phyloP scores from a whole-genome alignment of 2,113 vertebrate genomes.

The Megaceryle torquata region DNA sequence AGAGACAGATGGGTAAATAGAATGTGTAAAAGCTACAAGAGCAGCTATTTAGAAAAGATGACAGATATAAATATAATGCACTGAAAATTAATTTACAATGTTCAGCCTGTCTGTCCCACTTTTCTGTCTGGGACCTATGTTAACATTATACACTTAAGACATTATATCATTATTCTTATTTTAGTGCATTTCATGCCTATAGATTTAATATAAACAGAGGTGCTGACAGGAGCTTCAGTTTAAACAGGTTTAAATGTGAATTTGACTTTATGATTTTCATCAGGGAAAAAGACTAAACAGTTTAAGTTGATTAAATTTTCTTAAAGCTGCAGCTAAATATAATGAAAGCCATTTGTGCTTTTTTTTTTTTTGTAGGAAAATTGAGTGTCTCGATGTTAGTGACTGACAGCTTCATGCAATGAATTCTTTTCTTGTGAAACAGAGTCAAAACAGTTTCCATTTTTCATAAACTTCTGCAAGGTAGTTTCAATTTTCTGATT shows the following conservation, averaged over 20 bases:
- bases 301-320: constrained; percentile 84
- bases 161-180: constrained; percentile 68
- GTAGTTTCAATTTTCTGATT: constrained; percentile 59
- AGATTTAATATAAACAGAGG: constrained; percentile 78
- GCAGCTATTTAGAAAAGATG: constrained; percentile 18
- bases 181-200: constrained; percentile 76
- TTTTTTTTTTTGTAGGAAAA: constrained; percentile 50
- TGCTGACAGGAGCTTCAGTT: constrained; percentile 77
- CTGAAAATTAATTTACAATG: constrained; percentile 44
- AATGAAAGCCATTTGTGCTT: constrained; percentile 82
- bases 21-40: background rate
- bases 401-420: constrained; percentile 69
- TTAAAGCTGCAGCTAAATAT: constrained; percentile 81
- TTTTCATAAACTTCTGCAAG: constrained; percentile 41
- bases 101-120: constrained; percentile 37
- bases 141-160: constrained; percentile 67
- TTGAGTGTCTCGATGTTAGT: constrained; percentile 57
- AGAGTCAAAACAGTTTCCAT: constrained; percentile 63
- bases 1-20: background rate
- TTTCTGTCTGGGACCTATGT: constrained; percentile 43
- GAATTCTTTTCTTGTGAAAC: constrained; percentile 69
- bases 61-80: constrained; percentile 45
- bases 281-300: constrained; percentile 81
- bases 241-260: constrained; percentile 73
- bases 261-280: constrained; percentile 80